Conservation (phyloP, 2,113 vertebrate genomes). For the Benthochromis sp. region DNA sequence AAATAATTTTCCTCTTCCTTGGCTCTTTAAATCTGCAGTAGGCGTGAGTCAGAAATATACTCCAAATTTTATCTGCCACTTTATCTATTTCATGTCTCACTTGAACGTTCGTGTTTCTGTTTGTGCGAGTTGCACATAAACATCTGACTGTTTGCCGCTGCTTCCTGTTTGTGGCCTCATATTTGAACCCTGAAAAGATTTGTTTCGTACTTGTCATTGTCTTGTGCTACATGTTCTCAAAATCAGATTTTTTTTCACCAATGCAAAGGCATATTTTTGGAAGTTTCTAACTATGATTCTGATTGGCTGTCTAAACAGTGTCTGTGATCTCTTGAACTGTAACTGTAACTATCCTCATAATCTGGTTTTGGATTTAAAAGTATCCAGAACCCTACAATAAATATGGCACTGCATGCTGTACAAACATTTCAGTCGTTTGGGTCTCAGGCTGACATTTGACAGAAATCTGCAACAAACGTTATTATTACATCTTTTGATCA, state of each 20-base stretch:
- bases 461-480: not conserved
- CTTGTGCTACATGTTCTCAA: not conserved
- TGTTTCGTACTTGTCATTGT: not conserved
- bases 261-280: not conserved
- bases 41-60: not conserved
- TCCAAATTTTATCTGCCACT: not conserved
- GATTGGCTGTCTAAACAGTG: not conserved
- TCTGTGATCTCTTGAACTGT: not conserved
- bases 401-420: not conserved
- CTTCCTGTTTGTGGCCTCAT: not conserved
- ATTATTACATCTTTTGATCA: not conserved
- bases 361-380: not conserved
- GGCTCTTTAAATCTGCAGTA: not conserved
- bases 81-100: not conserved
- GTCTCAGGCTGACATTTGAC: not conserved
- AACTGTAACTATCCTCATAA: not conserved
- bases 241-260: fast-evolving
- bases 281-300: not conserved
- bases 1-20: not conserved
- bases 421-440: not conserved
- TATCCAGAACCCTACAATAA: not conserved
- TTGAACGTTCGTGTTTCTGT: not conserved
- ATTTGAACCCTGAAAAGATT: not conserved
- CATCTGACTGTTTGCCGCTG: not conserved
- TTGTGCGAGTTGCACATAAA: not conserved